Conservation (phyloP, 2,888 invertebrate species). For the Folsomia candida region DNA sequence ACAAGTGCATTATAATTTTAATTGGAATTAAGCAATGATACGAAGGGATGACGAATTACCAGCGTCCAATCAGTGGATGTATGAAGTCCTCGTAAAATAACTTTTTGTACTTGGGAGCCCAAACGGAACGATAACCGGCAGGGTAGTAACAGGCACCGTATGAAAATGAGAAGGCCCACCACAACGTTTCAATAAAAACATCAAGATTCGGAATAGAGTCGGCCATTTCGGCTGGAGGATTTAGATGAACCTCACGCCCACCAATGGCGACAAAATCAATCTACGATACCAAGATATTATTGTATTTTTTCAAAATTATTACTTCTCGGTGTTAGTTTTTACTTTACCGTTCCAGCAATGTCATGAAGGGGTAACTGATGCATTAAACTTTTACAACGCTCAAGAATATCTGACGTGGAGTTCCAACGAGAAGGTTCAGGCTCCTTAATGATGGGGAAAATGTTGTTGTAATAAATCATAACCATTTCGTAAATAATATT, state of each 20-base stretch:
- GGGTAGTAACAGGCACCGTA: constrained; percentile 27
- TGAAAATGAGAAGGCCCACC: constrained; percentile 32
- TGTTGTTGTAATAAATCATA: constrained; percentile 33
- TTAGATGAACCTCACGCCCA: constrained; percentile 4
- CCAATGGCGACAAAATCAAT: background rate
- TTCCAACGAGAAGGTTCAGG: constrained; percentile 18
- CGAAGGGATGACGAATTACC: constrained; percentile 6
- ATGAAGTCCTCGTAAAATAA: constrained; percentile 30
- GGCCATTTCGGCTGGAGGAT: constrained; percentile 13
- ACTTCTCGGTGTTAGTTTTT: background rate
- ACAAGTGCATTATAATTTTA: background rate
- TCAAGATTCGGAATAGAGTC: constrained; percentile 13
- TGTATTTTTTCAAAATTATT: too few species aligned
- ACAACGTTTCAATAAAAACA: constrained; percentile 23
- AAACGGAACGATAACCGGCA: constrained; percentile 19
- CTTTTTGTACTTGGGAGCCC: constrained; percentile 26
- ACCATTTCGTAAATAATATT: constrained; percentile 20
- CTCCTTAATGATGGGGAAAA: background rate
- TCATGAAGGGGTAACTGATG: background rate
- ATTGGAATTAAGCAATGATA: background rate
- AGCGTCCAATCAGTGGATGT: constrained; percentile 13
- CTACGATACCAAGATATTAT: background rate
- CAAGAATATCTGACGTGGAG: background rate
- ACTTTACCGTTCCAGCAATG: background rate
- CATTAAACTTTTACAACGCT: background rate